Evolutionary conservation across 2,888 invertebrate genomes (phyloP).

Genomic region (Cataglyphis cursor): DNA sequence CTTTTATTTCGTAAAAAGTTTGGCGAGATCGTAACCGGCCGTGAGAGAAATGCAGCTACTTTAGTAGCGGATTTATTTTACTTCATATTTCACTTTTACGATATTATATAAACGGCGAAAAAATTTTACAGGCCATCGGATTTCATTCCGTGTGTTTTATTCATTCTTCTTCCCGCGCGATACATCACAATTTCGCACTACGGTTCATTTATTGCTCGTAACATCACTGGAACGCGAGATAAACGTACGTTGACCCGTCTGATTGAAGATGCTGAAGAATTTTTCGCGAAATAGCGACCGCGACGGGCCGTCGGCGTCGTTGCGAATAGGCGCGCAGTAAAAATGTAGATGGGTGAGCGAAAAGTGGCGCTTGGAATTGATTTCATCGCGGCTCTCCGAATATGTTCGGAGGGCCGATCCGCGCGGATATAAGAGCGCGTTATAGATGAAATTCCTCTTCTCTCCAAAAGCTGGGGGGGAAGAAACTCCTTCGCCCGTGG

Average conservation of each 20-base stretch:
- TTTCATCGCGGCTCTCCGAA: slow-evolving; percentile 41
- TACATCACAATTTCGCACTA: not conserved
- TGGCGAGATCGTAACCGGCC: not conserved
- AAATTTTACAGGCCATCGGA: slow-evolving; percentile 4
- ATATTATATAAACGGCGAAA: not conserved
- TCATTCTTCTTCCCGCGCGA: not conserved
- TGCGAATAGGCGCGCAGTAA: not conserved
- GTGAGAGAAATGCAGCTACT: slow-evolving; percentile 1
- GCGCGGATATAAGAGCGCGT: slow-evolving; percentile 36
- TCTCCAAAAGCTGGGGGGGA: too few relatives aligned
- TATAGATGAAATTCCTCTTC: slow-evolving; percentile 44
- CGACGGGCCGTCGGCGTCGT: too few relatives aligned
- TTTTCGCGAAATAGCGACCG: slow-evolving; percentile 9
- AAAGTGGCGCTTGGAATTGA: slow-evolving; percentile 38
- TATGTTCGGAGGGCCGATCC: slow-evolving; percentile 41
- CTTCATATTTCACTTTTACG: not conserved
- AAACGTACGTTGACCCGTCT: not conserved
- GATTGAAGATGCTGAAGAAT: not conserved
- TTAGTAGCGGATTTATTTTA: slow-evolving; percentile 8
- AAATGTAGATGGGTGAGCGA: slow-evolving; percentile 6
- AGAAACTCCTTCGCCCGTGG: slow-evolving; percentile 2
- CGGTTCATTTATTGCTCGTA: not conserved
- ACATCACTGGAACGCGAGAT: not conserved
- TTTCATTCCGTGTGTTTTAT: slow-evolving; percentile 1
- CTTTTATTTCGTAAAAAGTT: not conserved